Conservation (phyloP, 2,113 vertebrate genomes). For the Dasyornis broadbenti region DNA sequence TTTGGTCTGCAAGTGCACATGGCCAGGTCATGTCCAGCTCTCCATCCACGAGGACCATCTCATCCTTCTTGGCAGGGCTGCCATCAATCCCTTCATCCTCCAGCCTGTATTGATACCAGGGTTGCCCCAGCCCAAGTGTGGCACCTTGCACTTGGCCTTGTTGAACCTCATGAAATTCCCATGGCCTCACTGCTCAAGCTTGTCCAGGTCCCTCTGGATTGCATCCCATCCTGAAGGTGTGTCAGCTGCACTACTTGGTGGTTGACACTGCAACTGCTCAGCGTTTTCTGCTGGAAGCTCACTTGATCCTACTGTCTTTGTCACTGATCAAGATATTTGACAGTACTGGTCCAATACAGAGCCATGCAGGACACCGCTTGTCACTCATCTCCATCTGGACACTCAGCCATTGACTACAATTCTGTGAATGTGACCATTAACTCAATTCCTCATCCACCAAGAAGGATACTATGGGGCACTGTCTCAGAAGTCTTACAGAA, state of each 20-base stretch:
- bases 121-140: neutral
- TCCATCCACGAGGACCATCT: neutral
- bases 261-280: neutral
- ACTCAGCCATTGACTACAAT: neutral
- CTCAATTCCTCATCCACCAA: neutral
- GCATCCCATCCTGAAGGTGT: neutral
- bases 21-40: neutral
- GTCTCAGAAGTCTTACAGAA: neutral
- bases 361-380: neutral
- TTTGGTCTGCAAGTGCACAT: neutral
- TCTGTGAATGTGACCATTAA: neutral
- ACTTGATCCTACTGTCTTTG: neutral
- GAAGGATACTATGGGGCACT: neutral
- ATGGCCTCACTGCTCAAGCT: neutral
- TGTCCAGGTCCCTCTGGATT: neutral
- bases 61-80: neutral
- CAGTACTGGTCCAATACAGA: fast-evolving
- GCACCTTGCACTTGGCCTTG: neutral
- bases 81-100: neutral
- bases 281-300: neutral
- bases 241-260: neutral
- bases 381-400: neutral
- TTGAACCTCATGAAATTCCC: neutral
- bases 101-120: neutral
- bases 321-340: neutral